phyloP scores from a whole-genome alignment of 2,888 invertebrate genomes.

The Catocala sponsa region DNA sequence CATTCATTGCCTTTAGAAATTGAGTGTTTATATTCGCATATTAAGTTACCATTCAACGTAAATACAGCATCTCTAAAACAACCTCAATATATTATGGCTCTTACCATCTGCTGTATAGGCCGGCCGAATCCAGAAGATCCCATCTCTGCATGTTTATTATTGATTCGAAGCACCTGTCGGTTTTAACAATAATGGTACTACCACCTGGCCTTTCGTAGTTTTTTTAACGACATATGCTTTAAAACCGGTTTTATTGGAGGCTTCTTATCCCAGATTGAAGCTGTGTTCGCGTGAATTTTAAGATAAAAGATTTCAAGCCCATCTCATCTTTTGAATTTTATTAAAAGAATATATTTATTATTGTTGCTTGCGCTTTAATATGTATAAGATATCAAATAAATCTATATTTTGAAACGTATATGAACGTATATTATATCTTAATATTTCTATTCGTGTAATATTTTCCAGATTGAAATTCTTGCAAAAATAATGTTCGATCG shows the following conservation, averaged over 20 bases:
- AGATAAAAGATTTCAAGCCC: background rate
- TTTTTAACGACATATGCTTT: constrained; percentile 45
- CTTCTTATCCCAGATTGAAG: constrained; percentile 13
- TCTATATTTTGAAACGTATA: too few relatives aligned
- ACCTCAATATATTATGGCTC: constrained; percentile 22
- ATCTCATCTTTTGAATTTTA: background rate
- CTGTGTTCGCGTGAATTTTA: constrained; percentile 25
- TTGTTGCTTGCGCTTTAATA: too few relatives aligned
- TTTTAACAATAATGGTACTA: constrained; percentile 61
- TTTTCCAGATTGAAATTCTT: too few relatives aligned
- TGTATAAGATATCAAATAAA: too few relatives aligned
- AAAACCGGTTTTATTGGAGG: constrained; percentile 28
- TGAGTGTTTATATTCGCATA: too few relatives aligned
- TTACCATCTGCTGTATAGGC: constrained; percentile 48
- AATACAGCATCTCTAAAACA: background rate
- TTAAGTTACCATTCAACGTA: too few relatives aligned
- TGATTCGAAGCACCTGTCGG: constrained; percentile 73
- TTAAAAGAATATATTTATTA: too few relatives aligned
- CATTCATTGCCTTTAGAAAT: too few relatives aligned
- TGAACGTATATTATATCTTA: too few relatives aligned
- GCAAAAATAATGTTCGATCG: too few relatives aligned
- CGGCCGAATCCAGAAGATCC: constrained; percentile 42
- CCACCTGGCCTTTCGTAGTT: constrained; percentile 59
- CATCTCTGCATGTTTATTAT: constrained; percentile 42
- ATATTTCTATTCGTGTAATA: too few relatives aligned